phyloP scores from a whole-genome alignment of 2,888 invertebrate genomes.

The Agonopterix arenella region DNA sequence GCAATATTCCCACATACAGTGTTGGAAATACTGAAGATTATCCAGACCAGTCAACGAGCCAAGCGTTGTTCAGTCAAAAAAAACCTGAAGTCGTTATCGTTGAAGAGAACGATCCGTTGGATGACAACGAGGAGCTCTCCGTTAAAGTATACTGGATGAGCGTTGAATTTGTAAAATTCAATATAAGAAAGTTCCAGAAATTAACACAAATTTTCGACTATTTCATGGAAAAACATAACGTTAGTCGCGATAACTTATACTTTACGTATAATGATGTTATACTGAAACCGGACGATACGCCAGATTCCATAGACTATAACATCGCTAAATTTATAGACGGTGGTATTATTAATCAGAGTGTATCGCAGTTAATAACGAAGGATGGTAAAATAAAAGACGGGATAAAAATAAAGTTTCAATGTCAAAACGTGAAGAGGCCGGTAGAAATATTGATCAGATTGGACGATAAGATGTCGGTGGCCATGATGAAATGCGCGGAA shows the following conservation, averaged over 20 bases:
- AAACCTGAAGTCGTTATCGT: conserved; percentile 21
- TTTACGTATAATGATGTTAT: conserved; percentile 57
- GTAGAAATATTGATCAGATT: conserved; percentile 35
- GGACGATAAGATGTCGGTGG: conserved; percentile 44
- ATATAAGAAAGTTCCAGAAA: conserved; percentile 54
- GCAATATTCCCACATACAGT: conserved; percentile 30
- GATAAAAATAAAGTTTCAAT: conserved; percentile 61
- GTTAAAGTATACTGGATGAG: conserved; percentile 68
- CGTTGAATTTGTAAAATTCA: conserved; percentile 51
- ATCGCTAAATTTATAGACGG: conserved; percentile 66
- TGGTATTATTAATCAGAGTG: conserved; percentile 45
- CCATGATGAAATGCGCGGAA: conserved; percentile 67
- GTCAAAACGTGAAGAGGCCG: conserved; percentile 54
- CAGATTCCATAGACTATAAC: conserved; percentile 53
- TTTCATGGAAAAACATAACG: conserved; percentile 45
- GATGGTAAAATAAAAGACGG: conserved; percentile 21
- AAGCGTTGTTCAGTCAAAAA: conserved; percentile 33
- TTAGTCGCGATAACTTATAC: conserved; percentile 42
- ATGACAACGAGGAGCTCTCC: conserved; percentile 59
- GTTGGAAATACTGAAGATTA: conserved; percentile 59
- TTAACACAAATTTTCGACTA: conserved; percentile 52
- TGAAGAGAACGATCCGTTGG: conserved; percentile 23
- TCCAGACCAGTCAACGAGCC: conserved; percentile 36
- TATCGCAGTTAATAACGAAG: conserved; percentile 24
- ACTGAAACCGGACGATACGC: conserved; percentile 54